Conservation (phyloP, 2,888 invertebrate species). For the Andrena minutula region DNA sequence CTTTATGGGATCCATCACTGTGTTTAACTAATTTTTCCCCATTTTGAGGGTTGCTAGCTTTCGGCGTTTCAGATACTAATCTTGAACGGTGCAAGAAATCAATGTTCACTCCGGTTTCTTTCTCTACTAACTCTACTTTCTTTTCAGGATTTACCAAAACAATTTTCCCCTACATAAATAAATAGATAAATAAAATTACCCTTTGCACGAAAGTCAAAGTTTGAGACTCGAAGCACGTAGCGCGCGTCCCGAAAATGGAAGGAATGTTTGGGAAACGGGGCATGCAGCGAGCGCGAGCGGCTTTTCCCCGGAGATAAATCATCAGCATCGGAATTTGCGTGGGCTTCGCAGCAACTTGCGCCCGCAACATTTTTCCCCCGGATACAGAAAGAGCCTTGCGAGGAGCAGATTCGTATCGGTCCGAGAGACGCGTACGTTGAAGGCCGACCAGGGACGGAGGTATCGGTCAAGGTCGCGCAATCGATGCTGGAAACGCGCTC, state of each 20-base stretch:
- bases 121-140: no score
- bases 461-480: constrained; percentile 57
- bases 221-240: neutral
- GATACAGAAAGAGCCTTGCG: neutral
- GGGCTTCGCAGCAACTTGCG: neutral
- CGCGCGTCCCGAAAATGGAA: neutral
- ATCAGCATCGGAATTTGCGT: neutral
- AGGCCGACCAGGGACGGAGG: constrained; percentile 25
- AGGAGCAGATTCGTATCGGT: constrained; percentile 19
- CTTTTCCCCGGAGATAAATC: neutral
- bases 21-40: no score
- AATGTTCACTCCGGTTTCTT: no score
- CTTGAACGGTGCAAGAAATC: no score
- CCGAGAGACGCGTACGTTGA: constrained; percentile 26
- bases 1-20: no score
- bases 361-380: neutral
- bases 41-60: no score
- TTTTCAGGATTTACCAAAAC: no score
- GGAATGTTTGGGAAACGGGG: neutral
- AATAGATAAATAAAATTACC: no score
- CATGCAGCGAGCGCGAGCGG: neutral
- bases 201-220: neutral
- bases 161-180: no score
- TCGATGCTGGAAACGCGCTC: constrained; percentile 61
- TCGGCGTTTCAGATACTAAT: no score